These are phyloP conservation scores for Venustaconcha ellipsiformis DNA, from an alignment of 1,140 invertebrate species.

Conservation along the genomic window DNA sequence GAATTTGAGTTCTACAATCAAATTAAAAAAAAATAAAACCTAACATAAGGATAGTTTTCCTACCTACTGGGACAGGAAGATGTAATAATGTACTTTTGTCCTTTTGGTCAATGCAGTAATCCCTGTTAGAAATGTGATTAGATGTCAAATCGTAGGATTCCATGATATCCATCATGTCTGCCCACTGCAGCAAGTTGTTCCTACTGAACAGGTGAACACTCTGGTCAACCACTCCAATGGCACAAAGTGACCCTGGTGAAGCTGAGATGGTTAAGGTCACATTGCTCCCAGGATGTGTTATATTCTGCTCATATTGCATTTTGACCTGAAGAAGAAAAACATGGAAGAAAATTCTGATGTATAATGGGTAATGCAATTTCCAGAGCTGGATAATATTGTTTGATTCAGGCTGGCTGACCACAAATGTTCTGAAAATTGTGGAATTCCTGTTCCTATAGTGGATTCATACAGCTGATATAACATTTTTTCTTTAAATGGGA, in stretches of 20 bases:
- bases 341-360: not conserved
- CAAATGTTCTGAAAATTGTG: too few species aligned
- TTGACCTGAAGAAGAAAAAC: constrained; percentile 51
- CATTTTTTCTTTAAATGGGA: too few species aligned
- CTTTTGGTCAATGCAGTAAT: constrained; percentile 13
- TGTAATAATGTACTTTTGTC: too few species aligned
- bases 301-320: constrained; percentile 68
- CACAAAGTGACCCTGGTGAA: constrained; percentile 73
- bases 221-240: constrained; percentile 74
- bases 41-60: too few species aligned
- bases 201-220: constrained; percentile 71
- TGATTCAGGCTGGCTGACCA: too few species aligned
- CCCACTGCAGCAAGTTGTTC: constrained; percentile 47
- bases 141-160: constrained; percentile 22
- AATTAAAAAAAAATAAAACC: too few species aligned
- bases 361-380: too few species aligned
- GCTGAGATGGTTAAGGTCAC: constrained; percentile 71
- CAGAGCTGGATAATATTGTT: too few species aligned
- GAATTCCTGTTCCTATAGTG: too few species aligned
- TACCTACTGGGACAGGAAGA: too few species aligned
- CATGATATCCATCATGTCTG: constrained; percentile 2
- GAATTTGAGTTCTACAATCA: too few species aligned
- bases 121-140: constrained; percentile 25
- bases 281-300: constrained; percentile 70
- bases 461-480: too few species aligned